Percentiles rank a stretch among this genome's conserved stretches.
phyloP scores from a whole-genome alignment of 2,797 vertebrate species.

The Sebastes trivittatus region DNA sequence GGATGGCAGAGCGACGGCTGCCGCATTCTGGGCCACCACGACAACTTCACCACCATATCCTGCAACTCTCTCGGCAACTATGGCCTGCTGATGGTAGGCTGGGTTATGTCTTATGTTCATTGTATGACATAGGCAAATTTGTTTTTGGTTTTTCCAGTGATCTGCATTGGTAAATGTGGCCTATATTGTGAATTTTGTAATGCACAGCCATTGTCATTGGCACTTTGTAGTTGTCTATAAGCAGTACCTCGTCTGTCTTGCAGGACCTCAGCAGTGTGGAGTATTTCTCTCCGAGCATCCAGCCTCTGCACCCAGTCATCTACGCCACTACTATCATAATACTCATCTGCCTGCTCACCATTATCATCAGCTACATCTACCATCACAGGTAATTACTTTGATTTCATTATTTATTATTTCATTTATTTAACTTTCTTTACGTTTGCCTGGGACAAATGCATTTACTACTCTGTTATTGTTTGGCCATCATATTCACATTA shows the following conservation, averaged over 20 bases:
- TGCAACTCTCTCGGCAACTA: conserved; percentile 94
- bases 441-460: not conserved
- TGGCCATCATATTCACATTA: not conserved
- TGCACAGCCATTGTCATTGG: not conserved
- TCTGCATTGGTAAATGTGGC: not conserved
- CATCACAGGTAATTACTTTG: conserved; percentile 88
- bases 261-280: conserved; percentile 93
- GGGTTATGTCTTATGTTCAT: not conserved
- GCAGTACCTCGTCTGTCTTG: conserved; percentile 2
- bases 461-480: not conserved
- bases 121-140: not conserved
- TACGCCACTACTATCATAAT: conserved; percentile 91
- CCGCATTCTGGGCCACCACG: conserved; percentile 88
- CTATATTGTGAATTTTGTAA: not conserved
- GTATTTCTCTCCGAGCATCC: conserved; percentile 81
- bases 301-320: conserved; percentile 91
- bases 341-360: conserved; percentile 86
- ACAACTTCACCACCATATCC: conserved; percentile 94
- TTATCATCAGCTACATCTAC: conserved; percentile 91
- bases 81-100: conserved; percentile 92
- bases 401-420: rapidly evolving
- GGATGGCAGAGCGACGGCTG: conserved; percentile 95
- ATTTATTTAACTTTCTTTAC: not conserved
- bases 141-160: not conserved
- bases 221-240: not conserved